phyloP scores from a whole-genome alignment of 2,888 invertebrate genomes.

The Cheilosia pagana region DNA sequence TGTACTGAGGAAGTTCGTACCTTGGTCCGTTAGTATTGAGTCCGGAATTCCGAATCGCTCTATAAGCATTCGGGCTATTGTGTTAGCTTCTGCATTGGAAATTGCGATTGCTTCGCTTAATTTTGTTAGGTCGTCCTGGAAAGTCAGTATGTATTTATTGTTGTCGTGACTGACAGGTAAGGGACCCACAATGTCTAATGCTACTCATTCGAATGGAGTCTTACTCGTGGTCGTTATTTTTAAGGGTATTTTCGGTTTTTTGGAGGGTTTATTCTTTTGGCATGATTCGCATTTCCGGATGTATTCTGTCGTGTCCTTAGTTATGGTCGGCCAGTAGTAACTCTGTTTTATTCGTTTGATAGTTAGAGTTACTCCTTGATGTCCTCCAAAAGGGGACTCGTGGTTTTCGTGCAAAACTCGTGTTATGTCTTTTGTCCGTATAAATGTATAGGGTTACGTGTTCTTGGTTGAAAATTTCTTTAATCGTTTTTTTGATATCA shows the following conservation, averaged over 20 bases:
- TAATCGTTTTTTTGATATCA: no score
- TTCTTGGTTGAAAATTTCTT: no score
- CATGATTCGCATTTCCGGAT: no score
- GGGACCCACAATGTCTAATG: slow-evolving; percentile 20
- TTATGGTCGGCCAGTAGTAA: neutral
- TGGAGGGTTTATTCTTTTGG: neutral
- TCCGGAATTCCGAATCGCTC: no score
- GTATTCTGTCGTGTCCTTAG: neutral
- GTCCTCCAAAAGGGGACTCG: slow-evolving; percentile 8
- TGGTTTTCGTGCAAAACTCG: slow-evolving; percentile 1
- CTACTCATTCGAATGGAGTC: no score
- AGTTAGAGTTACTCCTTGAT: no score
- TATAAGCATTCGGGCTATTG: no score
- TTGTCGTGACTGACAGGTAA: slow-evolving; percentile 7
- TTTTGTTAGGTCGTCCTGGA: slow-evolving; percentile 17
- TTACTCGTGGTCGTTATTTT: no score
- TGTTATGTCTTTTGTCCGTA: no score
- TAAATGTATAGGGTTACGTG: no score
- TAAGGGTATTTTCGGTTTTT: slow-evolving; percentile 1
- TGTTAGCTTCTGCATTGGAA: neutral
- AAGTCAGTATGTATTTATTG: slow-evolving; percentile 6
- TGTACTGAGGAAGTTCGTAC: neutral
- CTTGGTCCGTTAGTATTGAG: no score
- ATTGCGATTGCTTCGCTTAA: slow-evolving; percentile 8
- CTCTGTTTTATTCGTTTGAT: neutral